These are phyloP conservation scores for Escarpia spicata DNA, from an alignment of 2,888 invertebrate species.

Conservation along the genomic window DNA sequence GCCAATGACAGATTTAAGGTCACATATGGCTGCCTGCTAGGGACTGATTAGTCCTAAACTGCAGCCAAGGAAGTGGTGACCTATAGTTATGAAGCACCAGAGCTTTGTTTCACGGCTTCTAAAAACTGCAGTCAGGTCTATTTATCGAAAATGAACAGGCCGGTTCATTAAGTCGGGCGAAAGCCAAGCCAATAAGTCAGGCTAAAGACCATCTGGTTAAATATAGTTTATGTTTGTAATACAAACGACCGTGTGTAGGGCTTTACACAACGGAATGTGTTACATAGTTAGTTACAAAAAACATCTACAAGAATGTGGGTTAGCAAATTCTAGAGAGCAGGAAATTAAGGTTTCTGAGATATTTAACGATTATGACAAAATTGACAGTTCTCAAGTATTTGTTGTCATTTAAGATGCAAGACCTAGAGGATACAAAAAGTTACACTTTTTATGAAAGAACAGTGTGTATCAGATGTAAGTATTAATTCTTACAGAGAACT, in stretches of 20 bases:
- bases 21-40: background rate
- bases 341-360: too few species aligned
- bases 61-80: slow-evolving; percentile 13
- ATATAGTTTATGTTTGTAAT: background rate
- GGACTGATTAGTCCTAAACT: background rate
- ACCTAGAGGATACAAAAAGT: too few species aligned
- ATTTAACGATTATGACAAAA: too few species aligned
- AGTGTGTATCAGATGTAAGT: too few species aligned
- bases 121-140: background rate
- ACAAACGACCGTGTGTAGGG: background rate
- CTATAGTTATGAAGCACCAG: slow-evolving; percentile 4
- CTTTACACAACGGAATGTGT: too few species aligned
- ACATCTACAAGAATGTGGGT: too few species aligned
- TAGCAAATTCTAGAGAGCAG: too few species aligned
- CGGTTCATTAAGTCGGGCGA: background rate
- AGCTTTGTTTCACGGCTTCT: background rate
- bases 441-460: too few species aligned
- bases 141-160: background rate
- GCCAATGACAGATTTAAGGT: slow-evolving; percentile 1
- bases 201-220: background rate
- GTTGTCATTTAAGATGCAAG: too few species aligned
- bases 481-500: too few species aligned
- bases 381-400: too few species aligned
- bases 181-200: background rate
- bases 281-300: too few species aligned